A percentile compares a stretch with the other conserved stretches of the same genome.
Conservation (phyloP, 2,113 vertebrate species). For the Pholis gunnellus region DNA sequence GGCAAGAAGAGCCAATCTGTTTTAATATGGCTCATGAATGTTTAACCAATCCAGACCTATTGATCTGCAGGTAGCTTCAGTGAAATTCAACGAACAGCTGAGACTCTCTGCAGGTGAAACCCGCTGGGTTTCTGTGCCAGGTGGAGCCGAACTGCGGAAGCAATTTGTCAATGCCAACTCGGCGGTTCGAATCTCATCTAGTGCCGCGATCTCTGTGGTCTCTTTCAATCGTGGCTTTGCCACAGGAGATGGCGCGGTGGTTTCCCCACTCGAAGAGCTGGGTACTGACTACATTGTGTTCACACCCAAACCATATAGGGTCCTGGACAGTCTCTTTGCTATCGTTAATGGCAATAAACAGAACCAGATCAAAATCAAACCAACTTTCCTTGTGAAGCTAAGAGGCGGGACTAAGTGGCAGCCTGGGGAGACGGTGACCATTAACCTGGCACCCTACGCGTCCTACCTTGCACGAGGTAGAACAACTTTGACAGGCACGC, state of each 20-base stretch:
- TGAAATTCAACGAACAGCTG: background rate
- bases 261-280: constrained; percentile 22
- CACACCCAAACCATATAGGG: background rate
- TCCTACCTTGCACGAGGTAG: constrained; percentile 15
- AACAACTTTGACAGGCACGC: background rate
- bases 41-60: background rate
- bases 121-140: constrained; percentile 1
- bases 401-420: background rate
- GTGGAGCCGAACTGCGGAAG: background rate
- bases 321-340: background rate
- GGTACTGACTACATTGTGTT: constrained; percentile 28
- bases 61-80: constrained; percentile 30
- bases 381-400: background rate
- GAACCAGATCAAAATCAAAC: constrained; percentile 25
- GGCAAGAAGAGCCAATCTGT: background rate
- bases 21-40: background rate
- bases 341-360: constrained; percentile 31
- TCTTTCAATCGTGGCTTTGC: background rate
- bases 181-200: constrained; percentile 41
- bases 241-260: constrained; percentile 28
- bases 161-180: background rate
- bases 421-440: background rate
- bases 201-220: constrained; percentile 37
- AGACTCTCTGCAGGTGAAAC: constrained; percentile 12
- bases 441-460: constrained; percentile 21